Conservation (phyloP, 2,888 invertebrate species). For the Elgonia sp. region DNA sequence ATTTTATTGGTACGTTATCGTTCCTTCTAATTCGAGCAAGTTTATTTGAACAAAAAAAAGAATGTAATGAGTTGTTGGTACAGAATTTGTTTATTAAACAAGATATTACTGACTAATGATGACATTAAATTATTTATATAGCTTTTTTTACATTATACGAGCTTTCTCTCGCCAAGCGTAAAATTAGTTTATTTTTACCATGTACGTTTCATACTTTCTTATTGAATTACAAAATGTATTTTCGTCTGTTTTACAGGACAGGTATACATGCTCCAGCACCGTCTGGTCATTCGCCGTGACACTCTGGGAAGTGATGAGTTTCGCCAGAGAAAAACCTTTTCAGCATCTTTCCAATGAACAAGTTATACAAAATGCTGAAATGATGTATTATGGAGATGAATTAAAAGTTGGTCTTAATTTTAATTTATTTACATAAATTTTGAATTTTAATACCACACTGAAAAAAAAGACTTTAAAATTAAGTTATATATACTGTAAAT, state of each 20-base stretch:
- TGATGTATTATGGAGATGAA: constrained; percentile 90
- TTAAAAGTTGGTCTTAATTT: constrained; percentile 88
- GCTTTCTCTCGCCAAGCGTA: too few relatives aligned
- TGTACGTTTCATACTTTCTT: constrained; percentile 4
- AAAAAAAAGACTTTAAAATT: too few relatives aligned
- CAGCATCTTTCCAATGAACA: constrained; percentile 89
- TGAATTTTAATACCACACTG: too few relatives aligned
- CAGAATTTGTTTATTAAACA: too few relatives aligned
- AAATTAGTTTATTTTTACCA: constrained; percentile 24
- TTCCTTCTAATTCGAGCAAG: not conserved
- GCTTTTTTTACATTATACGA: too few relatives aligned
- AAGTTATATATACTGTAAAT: too few relatives aligned
- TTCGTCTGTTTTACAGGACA: constrained; percentile 87
- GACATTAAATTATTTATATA: too few relatives aligned
- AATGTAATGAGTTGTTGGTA: not conserved
- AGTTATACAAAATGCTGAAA: constrained; percentile 90
- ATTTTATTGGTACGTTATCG: constrained; percentile 88
- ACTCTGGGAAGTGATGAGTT: constrained; percentile 90
- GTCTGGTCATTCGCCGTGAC: constrained; percentile 91
- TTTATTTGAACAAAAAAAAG: not conserved
- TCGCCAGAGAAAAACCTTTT: constrained; percentile 89
- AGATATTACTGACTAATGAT: too few relatives aligned
- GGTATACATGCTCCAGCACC: constrained; percentile 89
- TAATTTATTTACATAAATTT: too few relatives aligned
- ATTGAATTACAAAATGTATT: constrained; percentile 34